Base-by-base conservation (phyloP, 2,113 vertebrate species). In the Montifringilla adamsi region DNA sequence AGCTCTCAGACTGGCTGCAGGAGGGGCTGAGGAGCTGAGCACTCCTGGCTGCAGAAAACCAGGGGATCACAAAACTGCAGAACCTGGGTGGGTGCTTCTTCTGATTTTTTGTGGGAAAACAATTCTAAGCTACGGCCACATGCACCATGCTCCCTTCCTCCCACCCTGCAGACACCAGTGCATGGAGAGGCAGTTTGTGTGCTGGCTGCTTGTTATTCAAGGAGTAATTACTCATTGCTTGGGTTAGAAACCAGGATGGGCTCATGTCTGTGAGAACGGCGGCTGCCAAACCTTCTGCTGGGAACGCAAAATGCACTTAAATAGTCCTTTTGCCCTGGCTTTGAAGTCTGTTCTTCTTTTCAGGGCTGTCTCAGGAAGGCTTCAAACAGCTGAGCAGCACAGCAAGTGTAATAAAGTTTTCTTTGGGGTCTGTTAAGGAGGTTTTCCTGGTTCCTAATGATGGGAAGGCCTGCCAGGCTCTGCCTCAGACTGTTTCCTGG, bases 341-440 rank as follows among this genome's bases (percentile, higher is more conserved):
- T 97, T 95, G 95, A 95, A 94, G 91, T 87, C 87, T 94, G 76
- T 9, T 90, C n/a, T 89, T 82, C 72, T 58, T 4, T 59, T 87
- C 73, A 84, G 76, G 66, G 47, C 60, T 62, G 87, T 56, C 94
- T 91, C 56, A 3, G 60, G 37, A 73, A 92, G 77, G 77, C 82
- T 94, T 66, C 66, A 87, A 92, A 69, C 70, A 44, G 46, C 84
- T 55, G 56, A 92, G 93, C 78, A 39, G 0, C 58, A 5, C 70
- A 46, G 84, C 73, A 59, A 89, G 81, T 35, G 87, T 15, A 84
- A 75, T 55, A 31, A 81, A 84, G 52, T 53, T 82, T 88, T 80
- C 78, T 68, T 60, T 76, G 58, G 81, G 84, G 55, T 79, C 89
- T 89, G 87, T n/a, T 84, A 17, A 72, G 84, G 59, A 91, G 82